Percentiles rank a stretch among this genome's conserved stretches.
These are phyloP conservation scores for Orthosia gracilis DNA, from an alignment of 2,888 invertebrate species.

Conservation along the genomic window DNA sequence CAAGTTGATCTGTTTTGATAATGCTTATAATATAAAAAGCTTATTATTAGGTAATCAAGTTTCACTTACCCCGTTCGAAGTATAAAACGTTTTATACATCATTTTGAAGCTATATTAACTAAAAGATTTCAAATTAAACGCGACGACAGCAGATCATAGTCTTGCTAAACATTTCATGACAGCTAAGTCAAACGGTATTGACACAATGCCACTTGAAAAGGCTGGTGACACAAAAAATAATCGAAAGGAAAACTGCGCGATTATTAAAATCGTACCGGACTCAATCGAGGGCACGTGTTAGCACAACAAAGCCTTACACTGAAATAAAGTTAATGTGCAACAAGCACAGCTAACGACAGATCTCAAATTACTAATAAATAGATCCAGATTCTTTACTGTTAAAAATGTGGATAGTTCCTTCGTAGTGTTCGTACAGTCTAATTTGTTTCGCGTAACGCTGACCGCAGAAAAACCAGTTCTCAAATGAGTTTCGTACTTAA, in stretches of 20 bases:
- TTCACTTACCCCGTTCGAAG: constrained; percentile 60
- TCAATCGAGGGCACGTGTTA: constrained; percentile 49
- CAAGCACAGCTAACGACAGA: constrained; percentile 42
- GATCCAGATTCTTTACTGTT: constrained; percentile 63
- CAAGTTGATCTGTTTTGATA: constrained; percentile 38
- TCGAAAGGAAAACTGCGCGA: constrained; percentile 27
- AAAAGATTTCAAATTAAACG: constrained; percentile 39
- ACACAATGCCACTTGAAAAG: constrained; percentile 30
- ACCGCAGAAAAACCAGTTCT: constrained; percentile 71
- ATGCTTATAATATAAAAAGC: constrained; percentile 23
- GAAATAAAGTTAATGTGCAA: constrained; percentile 51
- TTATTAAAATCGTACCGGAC: constrained; percentile 37
- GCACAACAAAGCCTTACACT: constrained; percentile 43
- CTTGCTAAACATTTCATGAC: constrained; percentile 28
- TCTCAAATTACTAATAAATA: constrained; percentile 65
- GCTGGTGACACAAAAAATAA: constrained; percentile 26
- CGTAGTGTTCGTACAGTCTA: constrained; percentile 41
- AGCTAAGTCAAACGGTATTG: constrained; percentile 32
- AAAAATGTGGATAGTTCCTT: constrained; percentile 50
- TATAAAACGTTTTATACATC: constrained; percentile 44
- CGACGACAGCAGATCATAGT: constrained; percentile 37
- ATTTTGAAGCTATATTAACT: constrained; percentile 40
- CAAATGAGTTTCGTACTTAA: constrained; percentile 67
- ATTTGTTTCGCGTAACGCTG: constrained; percentile 67
- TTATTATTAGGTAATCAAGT: constrained; percentile 48